Evolutionary conservation across 2,888 invertebrate species (phyloP), one percentile per base, ranked within the genome.

Genomic region (Smittia sp.): DNA sequence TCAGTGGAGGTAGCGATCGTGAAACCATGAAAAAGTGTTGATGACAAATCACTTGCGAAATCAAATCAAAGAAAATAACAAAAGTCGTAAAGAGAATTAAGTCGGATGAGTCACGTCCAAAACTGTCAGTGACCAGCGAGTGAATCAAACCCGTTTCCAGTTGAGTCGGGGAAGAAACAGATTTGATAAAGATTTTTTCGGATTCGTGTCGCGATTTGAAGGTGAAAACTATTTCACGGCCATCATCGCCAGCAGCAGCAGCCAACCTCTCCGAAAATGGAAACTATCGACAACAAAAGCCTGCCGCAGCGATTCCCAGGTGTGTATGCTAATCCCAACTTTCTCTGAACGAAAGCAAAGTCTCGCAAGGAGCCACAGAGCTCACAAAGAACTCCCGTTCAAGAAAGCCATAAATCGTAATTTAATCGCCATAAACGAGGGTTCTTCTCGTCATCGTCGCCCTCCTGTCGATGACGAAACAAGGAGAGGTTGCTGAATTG

Each of bases 241-340:
- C 46, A 46, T 6, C 46, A 46, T 46, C 46, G 46, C 2, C 46
- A 46, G 46, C 46, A 46, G 46, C 46, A 46, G 46, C 73, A 84
- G 74, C 75, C 84, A 77, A 78, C 79, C 83, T 76, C 80, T 62
- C 72, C 65, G 70, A 74, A 74, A 65, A 76, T 75, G 75, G 76
- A 75, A 73, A 74, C 75, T 11, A 25, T 75, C 38, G 74, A 74
- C 46, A 74, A 75, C 54, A 72, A 65, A 54, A 74, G 72, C 27
- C 39, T 74, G 22, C 70, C 73, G 32, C 74, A 75, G 38, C 74
- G 74, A 66, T 73, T 76, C 52, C 76, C 76, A 74, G 76, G 76
- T 76, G 65, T 74, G 75, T 74, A 27, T 58, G 18, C n/a, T 6
- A 15, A 46, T 46, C 32, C 9, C 2, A 46, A n/a, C n/a, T 46